phyloP scores from a whole-genome alignment of 2,113 vertebrate genomes.

The Pedetes capensis region DNA sequence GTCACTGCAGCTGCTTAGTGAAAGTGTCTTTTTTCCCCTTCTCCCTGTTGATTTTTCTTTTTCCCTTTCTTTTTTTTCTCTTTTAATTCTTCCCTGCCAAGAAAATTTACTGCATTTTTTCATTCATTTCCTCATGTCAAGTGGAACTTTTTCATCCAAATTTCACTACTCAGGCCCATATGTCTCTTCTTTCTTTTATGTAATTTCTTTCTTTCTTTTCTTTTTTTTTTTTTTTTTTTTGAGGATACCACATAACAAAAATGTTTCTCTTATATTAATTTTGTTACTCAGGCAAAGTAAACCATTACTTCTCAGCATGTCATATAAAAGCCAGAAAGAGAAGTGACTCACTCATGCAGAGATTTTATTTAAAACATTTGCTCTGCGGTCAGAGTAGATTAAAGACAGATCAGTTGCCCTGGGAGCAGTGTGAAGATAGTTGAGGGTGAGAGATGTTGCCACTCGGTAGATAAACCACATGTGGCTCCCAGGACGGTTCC shows the following conservation, averaged over 20 bases:
- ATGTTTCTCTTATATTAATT: conserved; percentile 90
- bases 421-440: conserved; percentile 82
- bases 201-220: conserved; percentile 46
- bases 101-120: conserved; percentile 59
- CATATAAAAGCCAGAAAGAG: conserved; percentile 81
- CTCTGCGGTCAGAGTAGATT: conserved; percentile 87
- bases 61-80: too few species aligned
- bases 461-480: conserved; percentile 84
- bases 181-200: conserved; percentile 63
- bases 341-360: conserved; percentile 89
- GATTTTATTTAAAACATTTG: conserved; percentile 94
- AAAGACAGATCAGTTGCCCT: conserved; percentile 88
- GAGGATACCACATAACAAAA: conserved; percentile 91
- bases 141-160: conserved; percentile 68
- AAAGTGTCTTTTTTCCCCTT: conserved; percentile 36
- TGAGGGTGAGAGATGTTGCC: conserved; percentile 89
- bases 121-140: conserved; percentile 60
- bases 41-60: conserved; percentile 43
- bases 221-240: conserved; percentile 76
- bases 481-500: conserved; percentile 84
- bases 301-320: conserved; percentile 86
- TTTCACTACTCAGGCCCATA: conserved; percentile 64
- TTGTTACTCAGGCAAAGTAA: conserved; percentile 92
- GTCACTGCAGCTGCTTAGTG: background rate
- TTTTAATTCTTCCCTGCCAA: conserved; percentile 68